Evolutionary conservation across 2,113 vertebrate genomes (phyloP).

Genomic region (Bungarus multicinctus): DNA sequence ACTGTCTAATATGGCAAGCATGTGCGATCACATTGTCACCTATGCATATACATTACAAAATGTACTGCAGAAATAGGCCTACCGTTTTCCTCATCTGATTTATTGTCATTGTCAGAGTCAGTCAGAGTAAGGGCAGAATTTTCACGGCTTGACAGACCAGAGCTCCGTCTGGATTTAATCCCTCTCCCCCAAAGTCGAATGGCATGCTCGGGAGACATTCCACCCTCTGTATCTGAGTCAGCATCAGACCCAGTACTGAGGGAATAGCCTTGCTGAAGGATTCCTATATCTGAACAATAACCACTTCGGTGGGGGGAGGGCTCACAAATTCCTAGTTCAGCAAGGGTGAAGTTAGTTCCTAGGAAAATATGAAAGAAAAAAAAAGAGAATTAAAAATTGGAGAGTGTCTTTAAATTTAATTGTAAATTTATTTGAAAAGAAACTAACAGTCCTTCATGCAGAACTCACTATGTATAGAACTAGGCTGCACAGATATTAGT

Average conservation of each 20-base stretch:
- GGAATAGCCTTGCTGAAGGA: constrained; percentile 89
- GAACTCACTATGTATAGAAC: background rate
- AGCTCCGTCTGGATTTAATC: constrained; percentile 87
- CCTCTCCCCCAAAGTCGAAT: constrained; percentile 90
- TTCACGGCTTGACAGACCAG: constrained; percentile 88
- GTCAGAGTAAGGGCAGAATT: constrained; percentile 92
- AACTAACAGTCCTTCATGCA: background rate
- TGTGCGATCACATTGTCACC: fast-evolving
- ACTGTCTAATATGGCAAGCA: background rate
- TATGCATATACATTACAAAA: background rate
- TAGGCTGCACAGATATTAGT: background rate
- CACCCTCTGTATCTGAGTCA: constrained; percentile 91
- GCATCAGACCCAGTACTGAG: constrained; percentile 85
- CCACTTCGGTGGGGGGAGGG: constrained; percentile 83
- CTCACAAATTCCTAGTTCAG: constrained; percentile 91
- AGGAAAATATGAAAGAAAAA: constrained; percentile 24
- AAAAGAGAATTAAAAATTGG: background rate
- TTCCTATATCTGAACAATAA: constrained; percentile 89
- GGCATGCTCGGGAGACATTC: constrained; percentile 88
- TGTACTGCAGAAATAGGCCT: constrained; percentile 59
- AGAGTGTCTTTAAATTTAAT: background rate
- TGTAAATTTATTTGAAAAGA: constrained; percentile 1
- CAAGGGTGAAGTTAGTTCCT: constrained; percentile 90
- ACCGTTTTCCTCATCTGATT: constrained; percentile 92
- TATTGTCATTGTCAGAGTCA: constrained; percentile 92